Evolutionary conservation across 2,888 invertebrate species (phyloP), one percentile per base, ranked within the genome.

Genomic region (Metopia argyrocephala): DNA sequence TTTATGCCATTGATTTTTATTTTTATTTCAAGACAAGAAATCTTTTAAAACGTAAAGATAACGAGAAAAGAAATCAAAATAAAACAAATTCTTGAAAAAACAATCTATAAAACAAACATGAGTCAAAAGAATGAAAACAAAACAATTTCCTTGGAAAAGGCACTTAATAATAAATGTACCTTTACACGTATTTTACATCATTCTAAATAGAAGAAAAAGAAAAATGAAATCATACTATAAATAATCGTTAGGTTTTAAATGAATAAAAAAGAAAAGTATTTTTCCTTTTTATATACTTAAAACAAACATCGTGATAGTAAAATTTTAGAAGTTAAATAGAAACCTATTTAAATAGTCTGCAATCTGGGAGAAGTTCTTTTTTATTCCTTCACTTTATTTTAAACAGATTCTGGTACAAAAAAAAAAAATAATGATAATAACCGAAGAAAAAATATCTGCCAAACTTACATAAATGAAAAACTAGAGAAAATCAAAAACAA

Each of bases 91-190:
- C 5, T 56, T 20, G 56, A 69, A 57, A 50, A 31, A 75, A 52
- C 73, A 76, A 82, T 82, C 68, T 76, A 79, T 76, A 71, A 79
- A 78, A 79, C 76, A 82, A 78, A 82, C 71, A 75, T 75, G 62
- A 5, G 28, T n/a, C 20, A 18, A 38, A 66, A 70, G 48, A 56
- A 52, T 64, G 20, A 12, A 9, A 38, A 0, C 12, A 31, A 31
- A 31, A 31, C 2, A 31, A 12, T 12, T 31, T 52, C 52, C 23
- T 45, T 45, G 54, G 18, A 45, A 18, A 31, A 27, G 48, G n/a
- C 48, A 21, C 48, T 48, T 52, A 48, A 64, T 48, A 68, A 57
- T 73, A 69, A 76, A 74, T 71, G 57, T 48, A 73, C 50, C 45
- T 65, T 56, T 27, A 50, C 61, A 38, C 9, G 15, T 15, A 57